A percentile compares a stretch with the other conserved stretches of the same genome.
These are phyloP conservation scores for Meles meles DNA, from an alignment of 2,113 vertebrate genomes.

Conservation along the genomic window DNA sequence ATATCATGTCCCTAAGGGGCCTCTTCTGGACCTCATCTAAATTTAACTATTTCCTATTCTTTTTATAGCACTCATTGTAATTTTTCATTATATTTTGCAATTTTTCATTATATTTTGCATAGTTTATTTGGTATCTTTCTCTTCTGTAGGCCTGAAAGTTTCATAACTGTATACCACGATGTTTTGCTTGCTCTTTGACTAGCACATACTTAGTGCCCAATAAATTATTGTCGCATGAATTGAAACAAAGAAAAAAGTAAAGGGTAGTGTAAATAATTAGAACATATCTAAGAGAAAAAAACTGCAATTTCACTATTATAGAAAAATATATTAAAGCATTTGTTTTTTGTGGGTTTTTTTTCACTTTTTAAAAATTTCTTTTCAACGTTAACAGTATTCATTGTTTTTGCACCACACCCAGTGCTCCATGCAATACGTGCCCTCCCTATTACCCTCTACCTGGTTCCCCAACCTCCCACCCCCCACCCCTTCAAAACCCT, in stretches of 20 bases:
- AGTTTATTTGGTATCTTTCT: background rate
- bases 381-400: too few species aligned
- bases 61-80: background rate
- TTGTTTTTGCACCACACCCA: too few species aligned
- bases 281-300: background rate
- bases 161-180: background rate
- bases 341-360: too few species aligned
- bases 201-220: background rate
- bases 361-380: too few species aligned
- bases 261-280: background rate
- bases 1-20: background rate
- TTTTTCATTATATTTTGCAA: background rate
- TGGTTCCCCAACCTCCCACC: too few species aligned
- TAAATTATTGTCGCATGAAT: constrained; percentile 11
- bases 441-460: too few species aligned
- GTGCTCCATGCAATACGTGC: too few species aligned
- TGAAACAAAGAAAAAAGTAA: background rate
- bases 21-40: background rate
- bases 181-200: background rate
- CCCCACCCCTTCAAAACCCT: too few species aligned
- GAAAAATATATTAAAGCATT: background rate
- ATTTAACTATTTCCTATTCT: background rate
- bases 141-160: background rate
- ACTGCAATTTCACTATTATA: background rate
- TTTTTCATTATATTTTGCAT: background rate